Conservation (phyloP, 2,113 vertebrate species). For the Trematocara unimaculatum region DNA sequence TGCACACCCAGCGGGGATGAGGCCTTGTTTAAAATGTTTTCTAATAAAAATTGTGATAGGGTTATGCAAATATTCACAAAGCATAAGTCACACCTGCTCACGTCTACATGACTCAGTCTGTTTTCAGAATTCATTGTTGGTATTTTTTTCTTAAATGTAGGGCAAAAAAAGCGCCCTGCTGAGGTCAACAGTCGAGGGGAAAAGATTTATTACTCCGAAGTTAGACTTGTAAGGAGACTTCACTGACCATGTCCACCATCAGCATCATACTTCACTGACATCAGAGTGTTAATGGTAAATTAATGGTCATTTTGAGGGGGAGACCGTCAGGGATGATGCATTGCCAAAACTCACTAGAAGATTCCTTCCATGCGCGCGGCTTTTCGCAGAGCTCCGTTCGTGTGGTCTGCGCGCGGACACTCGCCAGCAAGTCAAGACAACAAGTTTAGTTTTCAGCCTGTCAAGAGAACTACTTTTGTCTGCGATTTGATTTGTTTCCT, state of each 20-base stretch:
- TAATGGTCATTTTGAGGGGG: constrained; percentile 37
- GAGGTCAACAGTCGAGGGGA: rapidly evolving
- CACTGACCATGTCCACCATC: constrained; percentile 34
- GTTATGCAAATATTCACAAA: background rate
- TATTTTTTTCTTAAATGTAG: background rate
- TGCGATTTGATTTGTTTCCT: background rate
- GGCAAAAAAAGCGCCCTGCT: background rate
- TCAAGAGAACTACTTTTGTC: background rate
- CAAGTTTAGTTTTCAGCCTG: background rate
- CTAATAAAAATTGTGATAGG: background rate
- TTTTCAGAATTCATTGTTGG: background rate
- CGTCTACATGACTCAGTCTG: background rate
- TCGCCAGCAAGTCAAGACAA: constrained; percentile 3
- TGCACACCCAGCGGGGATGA: background rate
- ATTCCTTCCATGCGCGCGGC: constrained; percentile 19
- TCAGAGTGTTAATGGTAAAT: constrained; percentile 55
- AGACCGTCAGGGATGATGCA: constrained; percentile 37
- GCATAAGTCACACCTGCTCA: background rate
- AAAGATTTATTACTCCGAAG: constrained; percentile 3
- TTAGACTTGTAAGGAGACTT: background rate
- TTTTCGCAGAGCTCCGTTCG: background rate
- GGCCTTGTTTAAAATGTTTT: background rate
- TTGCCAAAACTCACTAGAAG: constrained; percentile 24
- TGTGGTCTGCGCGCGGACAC: constrained; percentile 7
- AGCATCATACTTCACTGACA: constrained; percentile 38